phyloP scores from a whole-genome alignment of 1,140 invertebrate species.

The Ganaspis sp. region DNA sequence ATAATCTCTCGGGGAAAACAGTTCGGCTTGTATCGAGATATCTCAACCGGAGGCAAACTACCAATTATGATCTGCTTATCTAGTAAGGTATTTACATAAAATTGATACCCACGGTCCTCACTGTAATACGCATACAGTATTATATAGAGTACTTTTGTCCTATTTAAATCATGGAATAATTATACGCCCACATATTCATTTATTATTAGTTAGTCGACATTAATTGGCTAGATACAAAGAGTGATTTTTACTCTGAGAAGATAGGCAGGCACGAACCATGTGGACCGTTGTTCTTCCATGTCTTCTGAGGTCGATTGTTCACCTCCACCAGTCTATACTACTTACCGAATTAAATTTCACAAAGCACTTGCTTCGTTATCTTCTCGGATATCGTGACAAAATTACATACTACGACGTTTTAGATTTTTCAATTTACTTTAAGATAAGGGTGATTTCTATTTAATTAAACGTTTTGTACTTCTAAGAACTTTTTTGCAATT shows the following conservation, averaged over 20 bases:
- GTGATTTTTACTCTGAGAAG: conserved; percentile 13
- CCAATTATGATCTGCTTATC: conserved; percentile 23
- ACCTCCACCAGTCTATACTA: neutral
- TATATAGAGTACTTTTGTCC: conserved; percentile 6
- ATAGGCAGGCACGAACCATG: conserved; percentile 4
- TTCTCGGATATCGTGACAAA: conserved; percentile 19
- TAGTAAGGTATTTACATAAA: conserved; percentile 3
- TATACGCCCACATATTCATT: neutral
- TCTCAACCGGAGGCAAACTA: conserved; percentile 20
- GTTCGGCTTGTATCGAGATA: conserved; percentile 10
- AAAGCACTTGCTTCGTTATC: conserved; percentile 20
- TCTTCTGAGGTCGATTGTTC: conserved; percentile 17
- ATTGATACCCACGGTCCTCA: conserved; percentile 21
- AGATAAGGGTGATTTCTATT: neutral
- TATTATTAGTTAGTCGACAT: conserved; percentile 28
- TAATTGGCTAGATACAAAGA: conserved; percentile 28
- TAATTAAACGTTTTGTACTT: conserved; percentile 1
- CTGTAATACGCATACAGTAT: neutral
- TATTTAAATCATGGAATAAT: conserved; percentile 27
- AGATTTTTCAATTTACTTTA: neutral
- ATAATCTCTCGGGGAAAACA: conserved; percentile 6
- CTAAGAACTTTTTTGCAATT: neutral
- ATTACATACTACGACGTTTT: neutral
- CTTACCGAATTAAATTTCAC: conserved; percentile 19
- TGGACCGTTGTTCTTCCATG: conserved; percentile 18